A percentile compares a stretch with the other conserved stretches of the same genome.
phyloP scores from a whole-genome alignment of 1,140 invertebrate species.

The Anastrepha obliqua region DNA sequence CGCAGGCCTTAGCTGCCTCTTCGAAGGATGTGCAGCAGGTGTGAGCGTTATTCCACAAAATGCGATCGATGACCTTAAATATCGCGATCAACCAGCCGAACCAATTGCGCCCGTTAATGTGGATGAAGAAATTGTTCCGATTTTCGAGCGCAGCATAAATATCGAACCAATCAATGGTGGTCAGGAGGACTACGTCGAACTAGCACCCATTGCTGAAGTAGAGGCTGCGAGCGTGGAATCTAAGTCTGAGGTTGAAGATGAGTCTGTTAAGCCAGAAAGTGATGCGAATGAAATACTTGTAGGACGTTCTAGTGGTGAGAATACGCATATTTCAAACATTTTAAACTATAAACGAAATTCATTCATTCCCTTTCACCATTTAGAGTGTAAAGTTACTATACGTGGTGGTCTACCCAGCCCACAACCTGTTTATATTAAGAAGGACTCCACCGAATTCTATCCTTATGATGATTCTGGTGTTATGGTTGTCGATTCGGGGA shows the following conservation, averaged over 20 bases:
- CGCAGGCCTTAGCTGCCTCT: not conserved
- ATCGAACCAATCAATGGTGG: not conserved
- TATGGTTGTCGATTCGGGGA: conserved; percentile 65
- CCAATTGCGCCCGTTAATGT: not conserved
- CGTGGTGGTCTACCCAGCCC: conserved; percentile 67
- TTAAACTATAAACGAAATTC: not conserved
- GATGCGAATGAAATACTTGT: not conserved
- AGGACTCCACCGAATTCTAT: conserved; percentile 66
- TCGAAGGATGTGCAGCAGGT: not conserved
- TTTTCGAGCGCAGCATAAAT: conserved; percentile 37
- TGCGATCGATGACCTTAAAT: conserved; percentile 42
- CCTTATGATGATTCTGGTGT: conserved; percentile 64
- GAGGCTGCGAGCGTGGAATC: not conserved
- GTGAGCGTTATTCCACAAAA: conserved; percentile 1
- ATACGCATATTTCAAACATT: not conserved
- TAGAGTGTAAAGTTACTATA: conserved; percentile 66
- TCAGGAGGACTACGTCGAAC: not conserved
- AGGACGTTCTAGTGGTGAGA: conserved; percentile 51
- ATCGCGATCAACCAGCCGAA: not conserved
- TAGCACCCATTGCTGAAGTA: not conserved
- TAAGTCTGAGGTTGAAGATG: not conserved
- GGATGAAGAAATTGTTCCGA: not conserved
- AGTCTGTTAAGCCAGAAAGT: not conserved
- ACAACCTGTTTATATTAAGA: conserved; percentile 68
- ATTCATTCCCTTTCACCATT: not conserved